Percentiles rank a stretch among this genome's conserved stretches.
phyloP scores from a whole-genome alignment of 2,113 vertebrate genomes.

The Salvelinus namaycush region DNA sequence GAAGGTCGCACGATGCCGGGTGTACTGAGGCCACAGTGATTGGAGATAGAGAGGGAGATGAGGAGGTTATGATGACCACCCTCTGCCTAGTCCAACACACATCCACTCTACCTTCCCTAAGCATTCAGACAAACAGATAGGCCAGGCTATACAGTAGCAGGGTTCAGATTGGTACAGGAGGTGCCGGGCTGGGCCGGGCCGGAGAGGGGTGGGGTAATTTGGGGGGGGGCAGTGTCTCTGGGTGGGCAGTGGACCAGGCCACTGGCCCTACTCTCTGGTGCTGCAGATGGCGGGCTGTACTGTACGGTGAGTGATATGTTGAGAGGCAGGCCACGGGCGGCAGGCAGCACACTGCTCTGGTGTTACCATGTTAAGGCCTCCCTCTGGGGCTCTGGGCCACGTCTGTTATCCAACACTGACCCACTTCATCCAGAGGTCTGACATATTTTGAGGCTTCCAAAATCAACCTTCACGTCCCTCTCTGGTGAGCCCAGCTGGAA shows the following conservation, averaged over 20 bases:
- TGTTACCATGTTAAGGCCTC: slow-evolving; percentile 6
- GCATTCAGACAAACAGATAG: neutral
- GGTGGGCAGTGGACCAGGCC: neutral
- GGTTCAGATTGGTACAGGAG: neutral
- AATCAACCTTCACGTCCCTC: slow-evolving; percentile 22
- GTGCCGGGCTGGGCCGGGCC: too few species aligned
- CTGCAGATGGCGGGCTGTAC: slow-evolving; percentile 25
- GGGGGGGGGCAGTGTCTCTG: neutral
- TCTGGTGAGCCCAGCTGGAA: slow-evolving; percentile 7
- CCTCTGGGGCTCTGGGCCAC: slow-evolving; percentile 32
- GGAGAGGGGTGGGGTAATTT: neutral
- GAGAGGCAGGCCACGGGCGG: slow-evolving; percentile 9
- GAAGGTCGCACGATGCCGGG: slow-evolving; percentile 41
- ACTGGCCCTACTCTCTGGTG: neutral
- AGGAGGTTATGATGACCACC: slow-evolving; percentile 18
- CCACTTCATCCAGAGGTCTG: slow-evolving; percentile 48
- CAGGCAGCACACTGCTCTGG: slow-evolving; percentile 11
- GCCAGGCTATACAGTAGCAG: too few species aligned
- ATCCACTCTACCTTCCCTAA: neutral
- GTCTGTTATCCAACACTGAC: slow-evolving; percentile 40
- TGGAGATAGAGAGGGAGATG: slow-evolving; percentile 33
- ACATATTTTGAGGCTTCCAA: slow-evolving; percentile 49
- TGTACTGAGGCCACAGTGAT: slow-evolving; percentile 46
- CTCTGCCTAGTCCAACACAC: neutral
- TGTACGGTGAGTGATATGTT: neutral